phyloP scores from a whole-genome alignment of 2,113 vertebrate genomes.

The Burhinus oedicnemus region DNA sequence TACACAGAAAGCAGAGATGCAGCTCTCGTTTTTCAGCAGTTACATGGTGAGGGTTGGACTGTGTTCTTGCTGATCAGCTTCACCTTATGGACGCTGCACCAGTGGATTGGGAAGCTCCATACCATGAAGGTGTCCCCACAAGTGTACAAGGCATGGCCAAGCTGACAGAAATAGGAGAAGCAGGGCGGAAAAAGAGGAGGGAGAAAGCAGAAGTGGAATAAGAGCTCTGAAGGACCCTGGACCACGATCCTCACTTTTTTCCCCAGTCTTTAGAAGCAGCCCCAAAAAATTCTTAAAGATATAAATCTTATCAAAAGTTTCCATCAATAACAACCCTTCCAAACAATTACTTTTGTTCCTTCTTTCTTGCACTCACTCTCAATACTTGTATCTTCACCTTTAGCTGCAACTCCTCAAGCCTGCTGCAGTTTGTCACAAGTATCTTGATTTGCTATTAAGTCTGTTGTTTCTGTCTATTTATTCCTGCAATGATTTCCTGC shows the following conservation, averaged over 20 bases:
- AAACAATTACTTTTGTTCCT: background rate
- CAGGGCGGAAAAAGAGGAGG: background rate
- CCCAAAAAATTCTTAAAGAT: background rate
- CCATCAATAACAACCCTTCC: background rate
- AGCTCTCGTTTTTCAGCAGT: background rate
- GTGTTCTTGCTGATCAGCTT: background rate
- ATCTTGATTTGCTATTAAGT: background rate
- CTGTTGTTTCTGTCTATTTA: background rate
- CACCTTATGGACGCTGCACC: background rate
- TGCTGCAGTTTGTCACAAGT: background rate
- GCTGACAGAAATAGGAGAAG: background rate
- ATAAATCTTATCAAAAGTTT: background rate
- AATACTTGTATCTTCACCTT: background rate
- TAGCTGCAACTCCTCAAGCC: background rate
- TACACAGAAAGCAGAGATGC: background rate
- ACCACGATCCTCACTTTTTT: background rate
- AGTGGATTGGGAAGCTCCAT: background rate
- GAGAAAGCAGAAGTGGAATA: background rate
- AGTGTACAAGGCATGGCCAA: background rate
- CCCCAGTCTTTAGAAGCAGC: background rate
- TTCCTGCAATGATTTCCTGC: background rate
- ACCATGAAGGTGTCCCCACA: background rate
- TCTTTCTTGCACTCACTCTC: background rate
- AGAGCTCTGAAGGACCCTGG: background rate
- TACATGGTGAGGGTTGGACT: fast-evolving